These are phyloP conservation scores for Nyctereutes procyonoides DNA, from an alignment of 2,113 vertebrate species.

Conservation along the genomic window DNA sequence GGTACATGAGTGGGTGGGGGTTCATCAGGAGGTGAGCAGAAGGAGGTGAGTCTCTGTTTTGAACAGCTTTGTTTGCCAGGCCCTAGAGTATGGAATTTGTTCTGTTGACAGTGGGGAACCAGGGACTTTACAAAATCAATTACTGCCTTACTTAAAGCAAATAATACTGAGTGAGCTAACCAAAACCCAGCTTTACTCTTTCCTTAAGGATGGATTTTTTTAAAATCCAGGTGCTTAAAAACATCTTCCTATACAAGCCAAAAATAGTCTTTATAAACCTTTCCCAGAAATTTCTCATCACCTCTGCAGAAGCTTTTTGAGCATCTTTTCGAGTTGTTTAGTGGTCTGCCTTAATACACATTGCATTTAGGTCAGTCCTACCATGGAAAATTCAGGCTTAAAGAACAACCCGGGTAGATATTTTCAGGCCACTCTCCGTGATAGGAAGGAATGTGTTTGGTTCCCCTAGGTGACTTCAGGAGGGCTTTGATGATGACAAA, in stretches of 20 bases:
- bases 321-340: background rate
- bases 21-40: background rate
- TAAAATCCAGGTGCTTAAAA: background rate
- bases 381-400: background rate
- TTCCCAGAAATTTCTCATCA: background rate
- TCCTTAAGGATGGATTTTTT: background rate
- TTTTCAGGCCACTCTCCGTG: background rate
- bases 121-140: background rate
- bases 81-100: background rate
- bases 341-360: no score
- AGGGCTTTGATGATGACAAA: background rate
- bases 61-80: background rate
- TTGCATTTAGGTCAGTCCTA: background rate
- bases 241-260: background rate
- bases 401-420: background rate
- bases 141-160: background rate
- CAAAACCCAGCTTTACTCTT: background rate
- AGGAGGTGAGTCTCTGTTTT: background rate
- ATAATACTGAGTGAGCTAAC: background rate
- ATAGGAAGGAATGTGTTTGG: background rate
- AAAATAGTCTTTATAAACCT: background rate
- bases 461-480: rapidly evolving
- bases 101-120: background rate
- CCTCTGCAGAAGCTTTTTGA: background rate
- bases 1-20: background rate